Conservation (phyloP, 2,888 invertebrate genomes). For the Scaptomyza tumidula region DNA sequence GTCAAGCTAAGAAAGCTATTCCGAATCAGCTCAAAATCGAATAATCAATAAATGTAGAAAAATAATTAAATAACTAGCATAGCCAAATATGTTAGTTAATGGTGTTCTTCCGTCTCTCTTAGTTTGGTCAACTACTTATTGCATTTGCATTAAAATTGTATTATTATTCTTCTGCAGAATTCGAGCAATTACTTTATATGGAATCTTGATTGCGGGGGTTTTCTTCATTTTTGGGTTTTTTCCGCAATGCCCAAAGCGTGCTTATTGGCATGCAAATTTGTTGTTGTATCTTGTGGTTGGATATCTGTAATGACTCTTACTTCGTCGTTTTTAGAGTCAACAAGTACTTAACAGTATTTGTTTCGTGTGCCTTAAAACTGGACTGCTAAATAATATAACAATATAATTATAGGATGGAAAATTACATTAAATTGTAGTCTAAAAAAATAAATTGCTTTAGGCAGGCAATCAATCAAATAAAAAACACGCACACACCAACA, state of each 20-base stretch:
- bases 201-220: slow-evolving; percentile 46
- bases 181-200: slow-evolving; percentile 5
- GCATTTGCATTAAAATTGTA: slow-evolving; percentile 35
- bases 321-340: not conserved
- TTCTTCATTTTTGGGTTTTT: slow-evolving; percentile 26
- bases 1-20: slow-evolving; percentile 19
- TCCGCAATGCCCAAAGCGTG: slow-evolving; percentile 1
- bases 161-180: slow-evolving; percentile 45
- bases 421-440: slow-evolving; percentile 38
- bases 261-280: not conserved
- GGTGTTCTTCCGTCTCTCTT: slow-evolving; percentile 18
- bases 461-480: slow-evolving; percentile 57
- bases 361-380: slow-evolving; percentile 5
- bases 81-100: not conserved
- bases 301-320: not conserved
- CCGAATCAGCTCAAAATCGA: not conserved
- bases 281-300: not conserved
- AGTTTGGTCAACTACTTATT: not conserved
- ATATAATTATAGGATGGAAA: slow-evolving; percentile 33
- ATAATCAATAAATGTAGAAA: slow-evolving; percentile 17
- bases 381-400: slow-evolving; percentile 16
- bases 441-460: slow-evolving; percentile 38
- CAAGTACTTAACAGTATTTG: not conserved
- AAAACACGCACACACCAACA: slow-evolving; percentile 27
- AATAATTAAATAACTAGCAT: slow-evolving; percentile 7